A percentile compares a stretch with the other conserved stretches of the same genome.
Evolutionary conservation across 2,797 vertebrate species (phyloP).

Genomic region (Sphenopsis melanotis): DNA sequence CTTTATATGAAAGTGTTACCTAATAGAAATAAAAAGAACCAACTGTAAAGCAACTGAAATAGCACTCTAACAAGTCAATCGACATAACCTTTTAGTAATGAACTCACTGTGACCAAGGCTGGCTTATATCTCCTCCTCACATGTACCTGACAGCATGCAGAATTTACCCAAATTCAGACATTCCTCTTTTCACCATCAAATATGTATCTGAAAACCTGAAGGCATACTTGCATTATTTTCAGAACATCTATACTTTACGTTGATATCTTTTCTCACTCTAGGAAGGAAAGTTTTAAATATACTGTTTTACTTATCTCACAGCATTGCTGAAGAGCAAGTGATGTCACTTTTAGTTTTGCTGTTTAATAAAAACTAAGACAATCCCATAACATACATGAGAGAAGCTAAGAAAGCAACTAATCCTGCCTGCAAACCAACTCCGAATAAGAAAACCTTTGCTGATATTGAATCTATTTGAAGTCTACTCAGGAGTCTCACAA

Average conservation of each 20-base stretch:
- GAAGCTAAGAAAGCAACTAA: background rate
- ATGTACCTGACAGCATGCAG: background rate
- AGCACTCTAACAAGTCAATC: background rate
- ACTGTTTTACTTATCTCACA: background rate
- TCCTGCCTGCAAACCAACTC: background rate
- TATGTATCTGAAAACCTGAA: background rate
- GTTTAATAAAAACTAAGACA: background rate
- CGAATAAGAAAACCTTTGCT: background rate
- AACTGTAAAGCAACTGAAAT: background rate
- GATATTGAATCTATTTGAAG: background rate
- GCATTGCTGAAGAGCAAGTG: background rate
- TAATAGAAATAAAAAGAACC: background rate
- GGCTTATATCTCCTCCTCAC: background rate
- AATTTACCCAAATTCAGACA: background rate
- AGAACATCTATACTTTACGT: background rate
- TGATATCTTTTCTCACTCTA: background rate
- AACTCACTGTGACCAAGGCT: background rate
- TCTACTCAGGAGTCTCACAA: background rate
- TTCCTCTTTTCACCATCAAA: background rate
- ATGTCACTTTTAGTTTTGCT: background rate
- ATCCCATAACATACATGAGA: background rate
- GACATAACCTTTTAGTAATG: background rate
- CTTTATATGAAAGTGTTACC: background rate
- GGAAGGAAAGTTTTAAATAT: background rate
- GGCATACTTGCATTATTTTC: background rate